Conservation (phyloP, 2,797 vertebrate species). For the Microctenopoma lineatum region DNA sequence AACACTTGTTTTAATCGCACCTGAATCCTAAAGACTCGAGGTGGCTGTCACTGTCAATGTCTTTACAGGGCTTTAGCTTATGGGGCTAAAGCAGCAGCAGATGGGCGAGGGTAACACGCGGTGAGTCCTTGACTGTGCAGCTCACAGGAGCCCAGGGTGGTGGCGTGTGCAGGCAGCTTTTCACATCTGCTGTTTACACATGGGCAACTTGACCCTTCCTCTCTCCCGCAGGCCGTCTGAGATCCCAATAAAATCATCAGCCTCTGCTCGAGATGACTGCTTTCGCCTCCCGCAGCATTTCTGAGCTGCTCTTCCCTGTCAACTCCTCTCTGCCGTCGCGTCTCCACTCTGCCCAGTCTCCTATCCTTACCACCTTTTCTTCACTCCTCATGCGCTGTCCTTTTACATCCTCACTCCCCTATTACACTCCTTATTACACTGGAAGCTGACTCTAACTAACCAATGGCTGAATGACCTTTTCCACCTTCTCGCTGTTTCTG, state of each 20-base stretch:
- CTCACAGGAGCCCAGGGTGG: slow-evolving; percentile 61
- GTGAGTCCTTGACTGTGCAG: slow-evolving; percentile 63
- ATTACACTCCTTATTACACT: slow-evolving; percentile 19
- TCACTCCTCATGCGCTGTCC: neutral
- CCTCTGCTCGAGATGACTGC: slow-evolving; percentile 46
- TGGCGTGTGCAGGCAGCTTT: slow-evolving; percentile 54
- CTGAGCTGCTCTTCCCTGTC: slow-evolving; percentile 19
- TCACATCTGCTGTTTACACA: slow-evolving; percentile 81
- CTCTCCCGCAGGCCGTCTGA: slow-evolving; percentile 40
- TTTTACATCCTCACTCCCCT: neutral
- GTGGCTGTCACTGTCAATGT: slow-evolving; percentile 68
- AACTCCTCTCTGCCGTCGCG: slow-evolving; percentile 33
- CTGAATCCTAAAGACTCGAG: slow-evolving; percentile 74
- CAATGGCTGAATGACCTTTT: slow-evolving; percentile 59
- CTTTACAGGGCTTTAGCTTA: slow-evolving; percentile 67
- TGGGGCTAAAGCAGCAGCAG: slow-evolving; percentile 59
- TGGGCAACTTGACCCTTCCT: slow-evolving; percentile 66
- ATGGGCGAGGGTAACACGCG: slow-evolving; percentile 56
- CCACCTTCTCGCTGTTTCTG: slow-evolving; percentile 62
- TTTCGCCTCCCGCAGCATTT: slow-evolving; percentile 39
- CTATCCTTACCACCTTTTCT: slow-evolving; percentile 5
- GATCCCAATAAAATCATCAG: slow-evolving; percentile 59
- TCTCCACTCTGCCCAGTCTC: slow-evolving; percentile 8
- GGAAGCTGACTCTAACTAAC: slow-evolving; percentile 36
- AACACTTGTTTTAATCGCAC: slow-evolving; percentile 73